Base-by-base conservation (phyloP, 2,888 invertebrate genomes). In the Sepioteuthis lessoniana region DNA sequence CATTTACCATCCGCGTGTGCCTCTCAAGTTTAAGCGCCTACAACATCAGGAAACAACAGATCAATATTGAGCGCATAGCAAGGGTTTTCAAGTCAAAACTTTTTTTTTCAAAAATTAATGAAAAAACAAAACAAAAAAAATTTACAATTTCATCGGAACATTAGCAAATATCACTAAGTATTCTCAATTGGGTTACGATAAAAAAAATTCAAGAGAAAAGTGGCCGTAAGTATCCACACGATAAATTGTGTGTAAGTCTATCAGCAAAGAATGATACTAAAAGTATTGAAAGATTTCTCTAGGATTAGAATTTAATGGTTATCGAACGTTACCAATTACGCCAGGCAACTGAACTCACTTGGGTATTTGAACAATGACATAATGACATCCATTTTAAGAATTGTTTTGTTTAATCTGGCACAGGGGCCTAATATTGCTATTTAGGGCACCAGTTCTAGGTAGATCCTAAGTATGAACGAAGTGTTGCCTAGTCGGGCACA, bases 1-100 rank as follows among this genome's bases (percentile, higher is more conserved):
- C 76, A 76, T 76, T 76, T 76, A 76, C 76, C 76, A 76, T 76
- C 76, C 76, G 76, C 76, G 76, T 76, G 76, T 76, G 76, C 76
- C 76, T 76, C 13, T 76, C 76, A 76, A 76, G 76, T 76, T 76
- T 76, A 76, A 76, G n/a, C 76, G 76, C 76, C 76, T 76, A 76
- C n/a, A 76, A 76, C 76, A 76, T 76, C 76, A 76, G 76, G 76
- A 76, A 76, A 76, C n/a, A 35, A 76, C 76, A 35, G 35, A 16
- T 76, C 76, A 76, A 16, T 76, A 35, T 76, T 76, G 16, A 35
- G n/a, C 76, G 76, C 76, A 76, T n/a, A 16, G n/a, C n/a, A 76
- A 25, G 76, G 76, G 10, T 31, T 76, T 76, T 76, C 55, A 55
- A 25, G 55, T 55, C 55, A 55, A 55, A 55, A 25, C 5, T 55